phyloP scores from a whole-genome alignment of 2,888 invertebrate genomes.

The Andrena chrysosceles region DNA sequence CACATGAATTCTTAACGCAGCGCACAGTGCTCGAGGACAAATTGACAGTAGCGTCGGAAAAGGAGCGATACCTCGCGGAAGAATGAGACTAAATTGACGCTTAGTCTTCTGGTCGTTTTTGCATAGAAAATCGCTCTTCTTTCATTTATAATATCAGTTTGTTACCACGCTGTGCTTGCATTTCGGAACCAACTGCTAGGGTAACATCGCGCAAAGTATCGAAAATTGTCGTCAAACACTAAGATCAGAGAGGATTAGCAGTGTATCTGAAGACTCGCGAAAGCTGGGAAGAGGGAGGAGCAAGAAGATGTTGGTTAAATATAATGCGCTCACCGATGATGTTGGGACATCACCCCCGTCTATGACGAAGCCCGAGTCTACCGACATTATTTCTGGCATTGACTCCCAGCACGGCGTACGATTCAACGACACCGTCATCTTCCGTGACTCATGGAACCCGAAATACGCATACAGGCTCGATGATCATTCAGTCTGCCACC shows the following conservation, averaged over 20 bases:
- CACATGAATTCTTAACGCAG: neutral
- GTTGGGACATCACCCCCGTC: conserved; percentile 77
- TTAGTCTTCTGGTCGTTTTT: too few relatives aligned
- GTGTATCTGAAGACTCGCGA: conserved; percentile 29
- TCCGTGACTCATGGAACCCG: conserved; percentile 78
- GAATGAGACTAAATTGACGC: too few relatives aligned
- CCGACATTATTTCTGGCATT: conserved; percentile 83
- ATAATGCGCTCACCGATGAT: conserved; percentile 82
- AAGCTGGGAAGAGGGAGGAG: neutral
- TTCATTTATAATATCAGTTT: neutral
- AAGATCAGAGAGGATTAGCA: conserved; percentile 2
- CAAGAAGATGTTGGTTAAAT: conserved; percentile 75
- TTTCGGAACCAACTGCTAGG: neutral
- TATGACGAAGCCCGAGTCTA: conserved; percentile 62
- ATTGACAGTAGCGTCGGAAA: neutral
- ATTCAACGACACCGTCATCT: conserved; percentile 75
- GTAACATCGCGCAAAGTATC: neutral
- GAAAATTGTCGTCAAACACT: neutral
- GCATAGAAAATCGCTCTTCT: neutral
- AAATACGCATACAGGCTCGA: conserved; percentile 70
- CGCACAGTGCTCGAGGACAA: neutral
- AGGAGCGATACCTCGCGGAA: neutral
- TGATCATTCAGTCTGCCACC: conserved; percentile 45
- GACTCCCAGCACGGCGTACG: conserved; percentile 74
- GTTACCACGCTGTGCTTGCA: neutral